Conservation (phyloP, 2,113 vertebrate genomes). For the Anarhynchus alexandrinus region DNA sequence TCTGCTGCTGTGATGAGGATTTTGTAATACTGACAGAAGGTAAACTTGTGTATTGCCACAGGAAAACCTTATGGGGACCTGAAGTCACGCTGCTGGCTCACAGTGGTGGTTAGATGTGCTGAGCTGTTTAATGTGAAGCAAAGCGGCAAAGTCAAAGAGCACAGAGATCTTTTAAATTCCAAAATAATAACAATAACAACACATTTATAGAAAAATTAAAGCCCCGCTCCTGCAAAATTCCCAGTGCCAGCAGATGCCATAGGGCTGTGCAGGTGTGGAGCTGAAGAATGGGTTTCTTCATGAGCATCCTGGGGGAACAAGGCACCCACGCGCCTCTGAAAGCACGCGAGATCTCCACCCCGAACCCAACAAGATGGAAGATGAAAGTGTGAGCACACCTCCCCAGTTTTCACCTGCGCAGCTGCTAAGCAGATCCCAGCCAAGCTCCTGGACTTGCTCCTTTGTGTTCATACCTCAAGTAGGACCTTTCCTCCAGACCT, state of each 20-base stretch:
- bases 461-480: background rate
- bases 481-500: background rate
- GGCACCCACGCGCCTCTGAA: background rate
- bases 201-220: background rate
- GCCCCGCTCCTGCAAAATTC: background rate
- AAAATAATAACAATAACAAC: background rate
- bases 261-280: background rate
- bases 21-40: background rate
- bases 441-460: background rate
- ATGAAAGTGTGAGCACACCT: background rate
- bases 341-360: background rate
- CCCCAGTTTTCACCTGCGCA: background rate
- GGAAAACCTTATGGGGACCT: background rate
- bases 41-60: background rate
- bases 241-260: background rate
- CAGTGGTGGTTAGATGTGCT: background rate
- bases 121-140: background rate
- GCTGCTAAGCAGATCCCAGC: background rate
- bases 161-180: background rate
- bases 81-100: background rate
- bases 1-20: background rate
- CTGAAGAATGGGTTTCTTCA: background rate
- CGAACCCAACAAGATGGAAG: background rate
- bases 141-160: background rate
- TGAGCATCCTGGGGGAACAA: background rate